Percentiles rank a stretch among this genome's conserved stretches.
Evolutionary conservation across 2,888 invertebrate species (phyloP).

Genomic region (Nomada fabriciana): DNA sequence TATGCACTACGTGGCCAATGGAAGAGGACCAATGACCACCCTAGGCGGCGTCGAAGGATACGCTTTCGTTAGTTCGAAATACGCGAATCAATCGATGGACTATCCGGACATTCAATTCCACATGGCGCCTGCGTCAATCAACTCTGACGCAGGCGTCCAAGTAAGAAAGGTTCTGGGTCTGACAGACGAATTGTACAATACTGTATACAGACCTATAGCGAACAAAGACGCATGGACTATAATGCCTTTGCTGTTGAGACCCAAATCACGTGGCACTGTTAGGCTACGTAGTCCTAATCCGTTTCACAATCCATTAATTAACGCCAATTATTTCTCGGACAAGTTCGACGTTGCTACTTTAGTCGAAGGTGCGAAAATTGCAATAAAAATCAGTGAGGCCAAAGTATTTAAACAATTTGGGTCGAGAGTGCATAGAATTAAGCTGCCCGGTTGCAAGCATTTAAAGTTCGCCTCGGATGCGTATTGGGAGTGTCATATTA

Average conservation of each 20-base stretch:
- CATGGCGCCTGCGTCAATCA: conserved; percentile 95
- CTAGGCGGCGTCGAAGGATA: conserved; percentile 95
- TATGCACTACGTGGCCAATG: conserved; percentile 91
- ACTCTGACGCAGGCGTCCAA: conserved; percentile 91
- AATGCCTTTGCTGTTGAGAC: conserved; percentile 93
- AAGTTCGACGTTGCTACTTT: conserved; percentile 91
- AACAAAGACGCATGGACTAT: conserved; percentile 93
- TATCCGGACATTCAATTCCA: conserved; percentile 97
- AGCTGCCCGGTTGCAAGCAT: conserved; percentile 92
- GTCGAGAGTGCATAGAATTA: conserved; percentile 90
- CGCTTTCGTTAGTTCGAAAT: conserved; percentile 94
- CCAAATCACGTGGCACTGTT: conserved; percentile 92
- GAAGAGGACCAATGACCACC: conserved; percentile 94
- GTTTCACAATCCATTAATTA: conserved; percentile 93
- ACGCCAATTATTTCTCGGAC: conserved; percentile 96
- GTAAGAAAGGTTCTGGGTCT: conserved; percentile 92
- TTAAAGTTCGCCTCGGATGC: conserved; percentile 90
- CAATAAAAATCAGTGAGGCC: conserved; percentile 89
- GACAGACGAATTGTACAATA: conserved; percentile 92
- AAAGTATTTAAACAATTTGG: conserved; percentile 93
- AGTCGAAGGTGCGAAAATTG: conserved; percentile 94
- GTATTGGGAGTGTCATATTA: conserved; percentile 94
- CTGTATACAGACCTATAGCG: conserved; percentile 92
- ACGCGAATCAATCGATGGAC: conserved; percentile 90
- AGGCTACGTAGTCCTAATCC: conserved; percentile 92